Percentiles rank a stretch among this genome's conserved stretches.
These are phyloP conservation scores for Pseudococcus viburni DNA, from an alignment of 2,888 invertebrate species.

Conservation along the genomic window DNA sequence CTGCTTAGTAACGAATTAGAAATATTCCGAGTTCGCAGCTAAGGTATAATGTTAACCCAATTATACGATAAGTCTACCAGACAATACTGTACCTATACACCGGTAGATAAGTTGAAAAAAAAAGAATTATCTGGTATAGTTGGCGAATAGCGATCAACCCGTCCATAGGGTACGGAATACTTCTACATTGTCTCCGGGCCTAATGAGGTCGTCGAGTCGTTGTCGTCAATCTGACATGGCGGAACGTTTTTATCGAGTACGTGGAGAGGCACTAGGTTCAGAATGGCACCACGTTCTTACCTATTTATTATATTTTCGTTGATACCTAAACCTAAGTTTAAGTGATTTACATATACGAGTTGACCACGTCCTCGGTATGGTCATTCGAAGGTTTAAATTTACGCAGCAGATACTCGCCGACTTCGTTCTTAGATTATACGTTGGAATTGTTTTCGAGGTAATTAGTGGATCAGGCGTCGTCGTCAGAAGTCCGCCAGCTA, in stretches of 20 bases:
- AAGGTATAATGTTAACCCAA: constrained; percentile 34
- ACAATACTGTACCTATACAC: background rate
- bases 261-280: background rate
- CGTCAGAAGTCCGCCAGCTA: too few relatives aligned
- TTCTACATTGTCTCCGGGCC: constrained; percentile 16
- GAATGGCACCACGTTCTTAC: background rate
- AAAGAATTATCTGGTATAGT: background rate
- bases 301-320: background rate
- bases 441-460: too few relatives aligned
- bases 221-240: constrained; percentile 43
- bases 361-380: constrained; percentile 18
- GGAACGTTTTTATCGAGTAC: constrained; percentile 31
- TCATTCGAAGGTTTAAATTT: constrained; percentile 31
- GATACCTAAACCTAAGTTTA: background rate
- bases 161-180: constrained; percentile 23
- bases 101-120: background rate
- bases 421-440: too few relatives aligned
- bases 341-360: background rate
- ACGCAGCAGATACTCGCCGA: background rate
- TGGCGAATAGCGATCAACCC: background rate
- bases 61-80: constrained; percentile 14
- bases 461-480: too few relatives aligned
- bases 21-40: background rate
- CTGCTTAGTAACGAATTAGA: background rate
- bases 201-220: constrained; percentile 34